These are phyloP conservation scores for Ploceus nigricollis DNA, from an alignment of 2,113 vertebrate species.

Conservation along the genomic window DNA sequence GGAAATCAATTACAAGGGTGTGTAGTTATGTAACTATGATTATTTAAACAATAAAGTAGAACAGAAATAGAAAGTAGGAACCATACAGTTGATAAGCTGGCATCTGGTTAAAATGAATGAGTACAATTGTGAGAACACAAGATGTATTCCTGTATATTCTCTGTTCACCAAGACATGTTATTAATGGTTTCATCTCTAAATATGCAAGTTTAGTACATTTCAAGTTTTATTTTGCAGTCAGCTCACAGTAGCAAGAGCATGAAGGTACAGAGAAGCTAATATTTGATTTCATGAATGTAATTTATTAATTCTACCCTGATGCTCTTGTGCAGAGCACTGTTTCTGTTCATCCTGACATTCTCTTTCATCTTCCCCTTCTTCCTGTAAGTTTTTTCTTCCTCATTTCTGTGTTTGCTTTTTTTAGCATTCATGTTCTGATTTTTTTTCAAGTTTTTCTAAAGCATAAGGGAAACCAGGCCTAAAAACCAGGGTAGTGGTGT, in stretches of 20 bases:
- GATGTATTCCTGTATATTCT: neutral
- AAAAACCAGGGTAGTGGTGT: neutral
- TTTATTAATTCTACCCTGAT: neutral
- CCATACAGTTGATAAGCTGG: neutral
- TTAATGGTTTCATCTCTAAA: neutral
- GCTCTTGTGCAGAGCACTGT: neutral
- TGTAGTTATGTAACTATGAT: neutral
- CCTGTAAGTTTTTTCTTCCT: neutral
- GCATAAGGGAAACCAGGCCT: neutral
- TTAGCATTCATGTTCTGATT: neutral
- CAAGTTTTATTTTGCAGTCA: neutral
- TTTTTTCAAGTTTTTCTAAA: neutral
- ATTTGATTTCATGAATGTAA: neutral
- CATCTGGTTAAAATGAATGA: neutral
- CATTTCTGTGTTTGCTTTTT: neutral
- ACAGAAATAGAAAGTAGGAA: neutral
- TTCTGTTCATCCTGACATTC: neutral
- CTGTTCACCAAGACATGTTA: neutral
- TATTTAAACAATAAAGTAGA: neutral
- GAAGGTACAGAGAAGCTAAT: neutral
- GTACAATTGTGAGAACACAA: neutral
- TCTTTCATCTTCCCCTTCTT: neutral
- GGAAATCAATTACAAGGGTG: neutral
- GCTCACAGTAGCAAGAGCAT: neutral
- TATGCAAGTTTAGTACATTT: neutral